phyloP scores from a whole-genome alignment of 2,888 invertebrate species.

The Cremastinae sp. region DNA sequence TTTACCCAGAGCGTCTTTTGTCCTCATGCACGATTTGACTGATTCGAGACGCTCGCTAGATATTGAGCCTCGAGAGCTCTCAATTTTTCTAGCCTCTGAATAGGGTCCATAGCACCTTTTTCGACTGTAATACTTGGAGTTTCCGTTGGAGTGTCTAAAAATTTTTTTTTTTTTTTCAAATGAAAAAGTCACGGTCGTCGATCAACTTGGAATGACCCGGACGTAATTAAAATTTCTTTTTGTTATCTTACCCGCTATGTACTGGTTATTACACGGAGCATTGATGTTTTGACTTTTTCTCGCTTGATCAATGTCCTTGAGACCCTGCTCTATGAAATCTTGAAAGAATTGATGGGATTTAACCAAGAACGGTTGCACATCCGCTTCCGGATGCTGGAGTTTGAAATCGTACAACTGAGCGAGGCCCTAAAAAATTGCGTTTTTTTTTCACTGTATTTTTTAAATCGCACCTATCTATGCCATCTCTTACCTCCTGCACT shows the following conservation, averaged over 20 bases:
- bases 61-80: constrained; percentile 76
- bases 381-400: constrained; percentile 90
- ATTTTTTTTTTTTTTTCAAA: too few species aligned
- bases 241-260: constrained; percentile 67
- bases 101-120: constrained; percentile 75
- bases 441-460: not conserved
- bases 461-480: too few species aligned
- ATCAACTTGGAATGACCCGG: not conserved
- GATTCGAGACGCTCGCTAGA: constrained; percentile 70
- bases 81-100: constrained; percentile 76
- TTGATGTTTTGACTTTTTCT: constrained; percentile 76
- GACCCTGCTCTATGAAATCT: constrained; percentile 90
- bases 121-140: constrained; percentile 68
- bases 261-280: constrained; percentile 72
- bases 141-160: constrained; percentile 62
- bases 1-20: constrained; percentile 31
- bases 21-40: constrained; percentile 74
- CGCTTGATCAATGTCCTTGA: constrained; percentile 84
- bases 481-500: constrained; percentile 83
- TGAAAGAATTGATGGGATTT: constrained; percentile 93
- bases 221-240: not conserved
- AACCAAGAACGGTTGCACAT: constrained; percentile 89
- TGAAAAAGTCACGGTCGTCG: not conserved
- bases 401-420: constrained; percentile 90
- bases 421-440: constrained; percentile 84